These are phyloP conservation scores for Oriolus oriolus DNA, from an alignment of 2,113 vertebrate genomes.

Conservation along the genomic window DNA sequence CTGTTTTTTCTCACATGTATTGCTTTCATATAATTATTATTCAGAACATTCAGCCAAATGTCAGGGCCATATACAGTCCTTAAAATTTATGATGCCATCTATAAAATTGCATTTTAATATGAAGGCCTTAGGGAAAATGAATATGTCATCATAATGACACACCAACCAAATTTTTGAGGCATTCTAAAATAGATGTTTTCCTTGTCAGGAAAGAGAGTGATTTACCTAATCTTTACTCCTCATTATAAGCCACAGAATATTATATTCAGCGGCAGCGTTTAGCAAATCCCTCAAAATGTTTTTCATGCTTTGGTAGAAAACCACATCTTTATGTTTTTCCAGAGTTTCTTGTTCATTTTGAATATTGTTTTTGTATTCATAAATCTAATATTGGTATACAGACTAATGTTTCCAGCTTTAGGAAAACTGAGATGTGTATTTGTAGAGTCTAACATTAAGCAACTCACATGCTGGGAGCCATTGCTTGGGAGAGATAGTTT, in stretches of 20 bases:
- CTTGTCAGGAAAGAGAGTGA: conserved; percentile 53
- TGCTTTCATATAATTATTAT: neutral
- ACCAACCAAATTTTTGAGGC: conserved; percentile 41
- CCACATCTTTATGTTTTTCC: conserved; percentile 10
- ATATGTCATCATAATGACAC: conserved; percentile 48
- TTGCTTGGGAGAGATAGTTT: neutral
- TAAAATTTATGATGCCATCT: neutral
- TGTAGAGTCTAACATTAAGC: neutral
- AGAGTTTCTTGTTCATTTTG: conserved; percentile 9
- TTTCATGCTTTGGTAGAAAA: conserved; percentile 50
- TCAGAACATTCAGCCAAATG: neutral
- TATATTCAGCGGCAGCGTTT: conserved; percentile 46
- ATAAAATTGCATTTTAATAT: neutral
- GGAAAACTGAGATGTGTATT: neutral
- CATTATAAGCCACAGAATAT: conserved; percentile 53
- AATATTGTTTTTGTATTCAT: neutral
- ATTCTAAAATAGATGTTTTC: conserved; percentile 62
- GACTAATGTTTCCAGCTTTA: neutral
- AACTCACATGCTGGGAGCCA: neutral
- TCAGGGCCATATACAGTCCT: neutral
- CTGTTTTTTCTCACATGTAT: neutral
- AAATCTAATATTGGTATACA: neutral
- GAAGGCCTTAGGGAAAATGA: conserved; percentile 32
- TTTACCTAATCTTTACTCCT: conserved; percentile 59
- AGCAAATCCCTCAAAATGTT: conserved; percentile 40